Evolutionary conservation across 1,140 invertebrate species (phyloP).

Genomic region (Anagrus nilaparvatae): DNA sequence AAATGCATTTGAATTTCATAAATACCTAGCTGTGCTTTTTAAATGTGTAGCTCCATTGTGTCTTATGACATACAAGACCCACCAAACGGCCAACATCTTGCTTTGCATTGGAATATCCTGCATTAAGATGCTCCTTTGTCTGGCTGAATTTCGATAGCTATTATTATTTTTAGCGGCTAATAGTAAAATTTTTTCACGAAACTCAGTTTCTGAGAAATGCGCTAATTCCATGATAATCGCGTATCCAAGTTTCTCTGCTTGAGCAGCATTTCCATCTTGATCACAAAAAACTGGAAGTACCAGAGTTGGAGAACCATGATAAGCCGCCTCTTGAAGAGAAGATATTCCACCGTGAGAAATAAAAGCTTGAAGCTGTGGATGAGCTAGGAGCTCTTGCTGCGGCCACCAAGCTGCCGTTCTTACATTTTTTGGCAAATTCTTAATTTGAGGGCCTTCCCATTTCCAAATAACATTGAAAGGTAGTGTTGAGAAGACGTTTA

Average conservation of each 20-base stretch:
- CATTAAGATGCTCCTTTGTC: conserved; percentile 27
- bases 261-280: conserved; percentile 66
- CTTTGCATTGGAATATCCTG: conserved; percentile 37
- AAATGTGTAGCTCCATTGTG: conserved; percentile 37
- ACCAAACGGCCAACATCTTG: conserved; percentile 36
- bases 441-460: conserved; percentile 56
- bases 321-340: conserved; percentile 72
- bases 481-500: conserved; percentile 57
- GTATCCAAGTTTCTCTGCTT: conserved; percentile 45
- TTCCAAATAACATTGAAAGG: conserved; percentile 70
- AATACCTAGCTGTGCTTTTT: conserved; percentile 31
- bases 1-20: not conserved
- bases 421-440: conserved; percentile 60
- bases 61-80: conserved; percentile 41
- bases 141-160: conserved; percentile 29
- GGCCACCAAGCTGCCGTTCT: conserved; percentile 65
- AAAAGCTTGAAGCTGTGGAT: conserved; percentile 63
- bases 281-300: conserved; percentile 68
- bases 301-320: conserved; percentile 67
- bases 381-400: conserved; percentile 71
- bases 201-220: conserved; percentile 24
- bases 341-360: conserved; percentile 73
- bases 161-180: conserved; percentile 26
- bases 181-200: conserved; percentile 30
- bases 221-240: conserved; percentile 32